Conservation (phyloP, 2,888 invertebrate species). For the Pristionchus mayeri region DNA sequence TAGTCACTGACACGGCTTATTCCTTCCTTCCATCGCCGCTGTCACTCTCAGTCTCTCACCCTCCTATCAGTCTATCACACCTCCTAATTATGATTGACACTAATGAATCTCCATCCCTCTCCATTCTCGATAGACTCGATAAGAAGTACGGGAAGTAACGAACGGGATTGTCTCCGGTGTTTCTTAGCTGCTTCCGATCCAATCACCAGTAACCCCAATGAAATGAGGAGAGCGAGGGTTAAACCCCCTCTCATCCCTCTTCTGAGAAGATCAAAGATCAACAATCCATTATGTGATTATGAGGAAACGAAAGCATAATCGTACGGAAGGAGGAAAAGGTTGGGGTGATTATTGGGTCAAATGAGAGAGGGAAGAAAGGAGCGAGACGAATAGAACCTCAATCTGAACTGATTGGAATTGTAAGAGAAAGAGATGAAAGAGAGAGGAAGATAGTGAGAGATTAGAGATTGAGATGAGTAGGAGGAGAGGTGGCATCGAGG, state of each 20-base stretch:
- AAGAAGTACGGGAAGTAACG: background rate
- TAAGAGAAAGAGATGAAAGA: no score
- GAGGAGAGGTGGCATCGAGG: no score
- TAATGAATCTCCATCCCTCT: constrained; percentile 21
- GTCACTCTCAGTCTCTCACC: constrained; percentile 1
- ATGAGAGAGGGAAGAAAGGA: constrained; percentile 31
- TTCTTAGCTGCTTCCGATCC: constrained; percentile 21
- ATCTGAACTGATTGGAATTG: constrained; percentile 37
- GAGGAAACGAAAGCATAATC: background rate
- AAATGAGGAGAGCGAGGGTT: constrained; percentile 30
- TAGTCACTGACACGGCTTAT: background rate
- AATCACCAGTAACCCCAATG: background rate
- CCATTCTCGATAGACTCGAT: constrained; percentile 4
- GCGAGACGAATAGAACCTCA: constrained; percentile 23
- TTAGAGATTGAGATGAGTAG: no score
- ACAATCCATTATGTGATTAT: background rate
- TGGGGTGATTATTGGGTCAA: constrained; percentile 49
- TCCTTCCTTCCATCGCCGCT: constrained; percentile 6
- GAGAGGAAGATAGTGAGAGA: constrained; percentile 18
- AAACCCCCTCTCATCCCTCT: constrained; percentile 35
- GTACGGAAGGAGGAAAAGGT: background rate
- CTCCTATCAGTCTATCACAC: constrained; percentile 35
- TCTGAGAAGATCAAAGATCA: constrained; percentile 14
- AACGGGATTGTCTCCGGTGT: constrained; percentile 44
- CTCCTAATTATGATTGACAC: constrained; percentile 23